A percentile compares a stretch with the other conserved stretches of the same genome.
Evolutionary conservation across 2,113 vertebrate species (phyloP).

Genomic region (Corvus hawaiiensis): DNA sequence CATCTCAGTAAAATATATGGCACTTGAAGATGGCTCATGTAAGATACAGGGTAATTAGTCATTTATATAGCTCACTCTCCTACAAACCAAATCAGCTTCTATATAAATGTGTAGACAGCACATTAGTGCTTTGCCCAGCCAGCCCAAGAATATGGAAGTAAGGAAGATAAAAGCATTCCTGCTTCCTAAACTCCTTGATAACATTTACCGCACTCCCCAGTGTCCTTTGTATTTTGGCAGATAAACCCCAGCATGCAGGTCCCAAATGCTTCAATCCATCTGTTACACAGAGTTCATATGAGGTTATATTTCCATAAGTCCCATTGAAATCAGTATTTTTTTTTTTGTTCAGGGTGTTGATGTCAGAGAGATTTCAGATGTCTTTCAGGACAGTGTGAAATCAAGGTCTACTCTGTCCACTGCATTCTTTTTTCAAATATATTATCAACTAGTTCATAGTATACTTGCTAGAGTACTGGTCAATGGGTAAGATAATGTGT

Average conservation of each 20-base stretch:
- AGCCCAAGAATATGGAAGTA: not conserved
- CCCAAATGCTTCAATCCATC: not conserved
- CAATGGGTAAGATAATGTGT: not conserved
- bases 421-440: not conserved
- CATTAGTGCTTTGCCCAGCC: not conserved
- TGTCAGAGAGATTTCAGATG: not conserved
- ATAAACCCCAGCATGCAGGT: not conserved
- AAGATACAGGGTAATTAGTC: not conserved
- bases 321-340: not conserved
- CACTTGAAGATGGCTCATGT: not conserved
- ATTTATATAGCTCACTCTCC: not conserved
- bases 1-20: not conserved
- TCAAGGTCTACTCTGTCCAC: not conserved
- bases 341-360: not conserved
- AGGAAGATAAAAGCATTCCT: not conserved
- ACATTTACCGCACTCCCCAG: not conserved
- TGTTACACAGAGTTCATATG: not conserved
- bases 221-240: not conserved
- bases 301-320: not conserved
- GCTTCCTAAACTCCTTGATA: not conserved
- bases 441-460: not conserved
- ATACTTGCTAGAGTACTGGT: not conserved
- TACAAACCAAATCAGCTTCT: slow-evolving; percentile 12
- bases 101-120: slow-evolving; percentile 27
- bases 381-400: not conserved